phyloP scores from a whole-genome alignment of 2,888 invertebrate species.

The Hydrotaea diabolus region DNA sequence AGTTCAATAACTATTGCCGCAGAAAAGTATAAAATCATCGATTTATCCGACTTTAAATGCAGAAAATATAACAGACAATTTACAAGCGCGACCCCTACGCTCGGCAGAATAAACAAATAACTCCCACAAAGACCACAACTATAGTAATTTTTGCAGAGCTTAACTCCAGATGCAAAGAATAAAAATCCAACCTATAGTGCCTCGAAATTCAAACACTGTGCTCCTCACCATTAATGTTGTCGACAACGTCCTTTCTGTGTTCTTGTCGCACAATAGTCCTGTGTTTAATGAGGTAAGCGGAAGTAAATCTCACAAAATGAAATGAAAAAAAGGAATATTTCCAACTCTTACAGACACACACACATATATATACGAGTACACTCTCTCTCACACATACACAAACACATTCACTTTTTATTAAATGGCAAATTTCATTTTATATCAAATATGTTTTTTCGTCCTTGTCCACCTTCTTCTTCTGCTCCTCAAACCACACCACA shows the following conservation, averaged over 20 bases:
- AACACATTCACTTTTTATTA: slow-evolving; percentile 34
- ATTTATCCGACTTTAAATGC: too few relatives aligned
- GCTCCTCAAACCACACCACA: not conserved
- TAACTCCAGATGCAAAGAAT: too few relatives aligned
- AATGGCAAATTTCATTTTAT: slow-evolving; percentile 41
- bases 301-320: slow-evolving; percentile 74
- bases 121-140: too few relatives aligned
- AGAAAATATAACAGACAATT: too few relatives aligned
- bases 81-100: too few relatives aligned
- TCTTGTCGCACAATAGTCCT: slow-evolving; percentile 61
- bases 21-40: too few relatives aligned
- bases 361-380: not conserved
- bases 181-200: too few relatives aligned
- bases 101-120: too few relatives aligned
- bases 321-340: slow-evolving; percentile 41
- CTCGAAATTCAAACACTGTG: slow-evolving; percentile 32
- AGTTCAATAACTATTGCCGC: too few relatives aligned
- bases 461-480: not conserved
- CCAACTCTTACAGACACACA: slow-evolving; percentile 2
- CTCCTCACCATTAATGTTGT: slow-evolving; percentile 4
- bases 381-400: too few relatives aligned
- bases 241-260: slow-evolving; percentile 48
- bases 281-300: slow-evolving; percentile 78
- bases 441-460: slow-evolving; percentile 30
- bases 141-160: too few relatives aligned